These are phyloP conservation scores for Pemphredon lugubris DNA, from an alignment of 2,888 invertebrate genomes.

Conservation along the genomic window DNA sequence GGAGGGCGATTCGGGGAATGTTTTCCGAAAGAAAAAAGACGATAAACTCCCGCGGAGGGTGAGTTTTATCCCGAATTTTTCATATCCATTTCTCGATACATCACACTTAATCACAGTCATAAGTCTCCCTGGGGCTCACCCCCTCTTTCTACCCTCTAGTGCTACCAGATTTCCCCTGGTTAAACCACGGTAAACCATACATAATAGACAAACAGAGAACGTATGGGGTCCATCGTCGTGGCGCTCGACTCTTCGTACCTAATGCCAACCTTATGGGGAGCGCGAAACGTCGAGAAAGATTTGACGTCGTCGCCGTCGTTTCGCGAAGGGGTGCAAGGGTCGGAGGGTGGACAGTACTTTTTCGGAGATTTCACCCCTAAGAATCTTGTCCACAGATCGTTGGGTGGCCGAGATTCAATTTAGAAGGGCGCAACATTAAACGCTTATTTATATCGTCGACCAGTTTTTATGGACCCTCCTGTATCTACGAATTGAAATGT, in stretches of 20 bases:
- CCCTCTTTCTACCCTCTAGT: conserved; percentile 27
- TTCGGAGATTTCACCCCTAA: conserved; percentile 51
- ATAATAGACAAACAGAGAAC: conserved; percentile 75
- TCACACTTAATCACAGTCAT: conserved; percentile 73
- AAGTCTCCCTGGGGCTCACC: conserved; percentile 54
- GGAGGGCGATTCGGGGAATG: too few relatives aligned
- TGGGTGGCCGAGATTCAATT: conserved; percentile 76
- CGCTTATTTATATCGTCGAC: conserved; percentile 64
- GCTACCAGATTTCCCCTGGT: conserved; percentile 66
- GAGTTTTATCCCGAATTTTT: conserved; percentile 27
- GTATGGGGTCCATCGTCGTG: conserved; percentile 71
- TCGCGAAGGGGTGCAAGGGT: background rate
- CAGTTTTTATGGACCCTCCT: conserved; percentile 55
- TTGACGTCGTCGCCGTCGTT: conserved; percentile 1
- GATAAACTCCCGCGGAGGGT: conserved; percentile 21
- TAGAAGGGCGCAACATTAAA: conserved; percentile 72
- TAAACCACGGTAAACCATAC: conserved; percentile 73
- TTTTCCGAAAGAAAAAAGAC: too few relatives aligned
- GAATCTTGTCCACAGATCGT: conserved; percentile 68
- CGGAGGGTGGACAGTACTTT: conserved; percentile 64
- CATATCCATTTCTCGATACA: conserved; percentile 65
- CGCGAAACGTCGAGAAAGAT: conserved; percentile 58
- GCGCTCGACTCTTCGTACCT: conserved; percentile 64
- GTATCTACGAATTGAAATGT: conserved; percentile 57
- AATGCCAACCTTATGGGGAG: conserved; percentile 64